Evolutionary conservation across 2,797 vertebrate species (phyloP).

Genomic region (Bovichtus variegatus): DNA sequence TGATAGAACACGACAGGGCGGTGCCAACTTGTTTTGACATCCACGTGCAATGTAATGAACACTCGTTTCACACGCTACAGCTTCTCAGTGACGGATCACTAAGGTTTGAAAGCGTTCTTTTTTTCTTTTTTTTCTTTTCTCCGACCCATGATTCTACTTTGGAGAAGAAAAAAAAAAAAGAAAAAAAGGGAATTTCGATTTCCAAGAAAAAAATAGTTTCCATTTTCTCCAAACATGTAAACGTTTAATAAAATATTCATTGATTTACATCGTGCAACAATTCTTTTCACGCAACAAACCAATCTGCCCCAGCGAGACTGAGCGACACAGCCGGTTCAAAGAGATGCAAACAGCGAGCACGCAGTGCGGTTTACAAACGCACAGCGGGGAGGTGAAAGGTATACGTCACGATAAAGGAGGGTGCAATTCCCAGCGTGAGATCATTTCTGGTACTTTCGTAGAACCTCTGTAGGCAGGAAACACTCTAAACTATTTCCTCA

Average conservation of each 20-base stretch:
- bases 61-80: neutral
- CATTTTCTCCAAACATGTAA: slow-evolving; percentile 25
- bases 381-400: slow-evolving; percentile 17
- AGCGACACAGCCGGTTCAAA: neutral
- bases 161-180: rapidly evolving
- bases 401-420: slow-evolving; percentile 17
- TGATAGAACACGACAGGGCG: neutral
- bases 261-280: neutral
- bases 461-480: slow-evolving; percentile 25
- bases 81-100: neutral
- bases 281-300: slow-evolving; percentile 18
- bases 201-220: slow-evolving; percentile 10
- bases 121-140: too few species aligned
- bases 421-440: slow-evolving; percentile 24
- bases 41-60: neutral
- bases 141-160: neutral
- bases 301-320: neutral
- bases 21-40: neutral
- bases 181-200: neutral
- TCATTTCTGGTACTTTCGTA: slow-evolving; percentile 23
- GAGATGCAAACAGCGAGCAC: neutral
- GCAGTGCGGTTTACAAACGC: neutral
- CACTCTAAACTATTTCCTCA: slow-evolving; percentile 6
- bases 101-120: neutral
- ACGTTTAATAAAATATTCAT: slow-evolving; percentile 33